Evolutionary conservation across 2,113 vertebrate species (phyloP), one percentile per base, ranked within the genome.

Genomic region (Tylochromis polylepis): DNA sequence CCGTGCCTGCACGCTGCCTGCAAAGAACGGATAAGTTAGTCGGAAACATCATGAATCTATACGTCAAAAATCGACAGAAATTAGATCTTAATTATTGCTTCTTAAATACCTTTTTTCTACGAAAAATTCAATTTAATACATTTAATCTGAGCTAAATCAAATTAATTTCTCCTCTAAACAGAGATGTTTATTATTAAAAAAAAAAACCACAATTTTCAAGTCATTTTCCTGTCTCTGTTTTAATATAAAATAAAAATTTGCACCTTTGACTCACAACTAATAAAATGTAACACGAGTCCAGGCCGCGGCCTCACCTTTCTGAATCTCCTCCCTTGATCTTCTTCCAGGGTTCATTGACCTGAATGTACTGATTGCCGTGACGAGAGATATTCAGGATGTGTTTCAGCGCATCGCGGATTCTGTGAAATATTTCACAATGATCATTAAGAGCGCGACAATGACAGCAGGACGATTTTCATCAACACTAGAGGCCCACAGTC

Each of bases 301-400:
- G 36, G 16, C 53, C 18, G 31, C 57, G 29, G 5, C 20, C 94
- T 91, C 86, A 97, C 97, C 97, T 97, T 87, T 99, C 98, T 4
- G 67, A 27, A 6, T 97, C 97, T 0, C 67, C 92, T 11, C 97
- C 98, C 94, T 98, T 99, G 94, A 99, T 98, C 85, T 95, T 96
- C 88, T 97, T 99, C 98, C 98, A 99, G 12, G 98, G 98, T 88
- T 99, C 98, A 1, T 98, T 98, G 65, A 98, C 96, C 92, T 99
- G 98, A 91, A 99, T 99, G 92, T 99, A 99, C 87, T 99, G 98
- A 91, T 99, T 99, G 82, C 98, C 98, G 9, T 98, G 97, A 70
- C 98, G 98, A 88, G 98, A 99, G 83, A 99, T 97, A 93, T 96
- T 97, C 8, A 99, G 96, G 92, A 99, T 97, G 60, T 97, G 97